Base-by-base conservation (phyloP, 2,113 vertebrate species). In the Daphoenositta chrysoptera region DNA sequence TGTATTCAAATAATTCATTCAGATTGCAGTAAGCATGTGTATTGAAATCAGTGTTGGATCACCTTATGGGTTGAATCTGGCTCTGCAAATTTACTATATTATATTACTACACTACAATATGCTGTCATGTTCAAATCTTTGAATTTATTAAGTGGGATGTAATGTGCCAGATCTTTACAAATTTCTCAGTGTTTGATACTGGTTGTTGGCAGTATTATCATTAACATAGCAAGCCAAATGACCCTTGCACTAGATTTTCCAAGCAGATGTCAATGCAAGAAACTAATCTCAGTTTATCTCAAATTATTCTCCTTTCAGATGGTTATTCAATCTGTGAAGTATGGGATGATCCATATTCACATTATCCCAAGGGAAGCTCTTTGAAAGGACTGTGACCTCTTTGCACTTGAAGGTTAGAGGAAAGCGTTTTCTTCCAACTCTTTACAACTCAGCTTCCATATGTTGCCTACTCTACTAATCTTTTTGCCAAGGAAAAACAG, bases 161-260 rank as follows among this genome's bases (percentile, higher is more conserved):
- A 82, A 95, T 95, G 75, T 84, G 91, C 77, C 94, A 96, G 84
- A 79, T 90, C 53, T 87, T 93, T 80, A 93, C 87, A 94, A 93
- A 95, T 90, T 94, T 61, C 50, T 95, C 72, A 61, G 83, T 71
- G 85, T 94, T 90, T 91, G 84, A 69, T 94, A 65, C 73, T 86
- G 68, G 37, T 57, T 96, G 60, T 86, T 96, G 93, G 94, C 88
- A 95, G 65, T 48, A 53, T 82, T 90, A 64, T 83, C 71, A 71
- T 85, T 84, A 96, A 60, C 50, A 54, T 6, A 90, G 83, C 50
- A 80, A 91, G 83, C 73, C 85, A 96, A 92, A 66, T 79, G 94
- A 93, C 89, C 87, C 70, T 90, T 94, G 65, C 50, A 37, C 50
- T 90, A 92, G 61, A 85, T 95, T 94, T 96, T 93, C 94, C 85